Percentiles rank a stretch among this genome's conserved stretches.
phyloP scores from a whole-genome alignment of 2,888 invertebrate species.

The Balanococcus diminutus region DNA sequence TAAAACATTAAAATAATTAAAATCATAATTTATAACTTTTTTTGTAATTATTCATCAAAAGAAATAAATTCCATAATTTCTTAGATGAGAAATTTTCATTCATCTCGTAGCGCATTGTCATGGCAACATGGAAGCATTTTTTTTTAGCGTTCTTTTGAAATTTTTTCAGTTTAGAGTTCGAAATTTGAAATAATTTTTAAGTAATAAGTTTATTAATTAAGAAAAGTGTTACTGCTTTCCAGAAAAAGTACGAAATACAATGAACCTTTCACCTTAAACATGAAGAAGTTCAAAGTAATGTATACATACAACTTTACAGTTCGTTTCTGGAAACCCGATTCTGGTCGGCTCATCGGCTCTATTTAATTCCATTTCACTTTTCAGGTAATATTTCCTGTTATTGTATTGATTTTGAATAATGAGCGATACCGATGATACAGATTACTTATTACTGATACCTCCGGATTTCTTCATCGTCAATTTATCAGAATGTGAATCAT shows the following conservation, averaged over 20 bases:
- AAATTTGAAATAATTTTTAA: background rate
- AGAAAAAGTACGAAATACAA: background rate
- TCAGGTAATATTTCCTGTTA: background rate
- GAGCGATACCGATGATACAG: slow-evolving; percentile 81
- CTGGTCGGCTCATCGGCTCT: background rate
- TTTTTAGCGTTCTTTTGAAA: background rate
- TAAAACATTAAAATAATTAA: background rate
- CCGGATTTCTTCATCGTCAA: slow-evolving; percentile 65
- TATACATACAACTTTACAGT: background rate
- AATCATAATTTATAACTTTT: too few species aligned
- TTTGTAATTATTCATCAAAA: too few species aligned
- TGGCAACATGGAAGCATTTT: slow-evolving; percentile 14
- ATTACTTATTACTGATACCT: slow-evolving; percentile 78
- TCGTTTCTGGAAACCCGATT: too few species aligned
- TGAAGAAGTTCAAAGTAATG: background rate
- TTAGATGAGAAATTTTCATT: background rate
- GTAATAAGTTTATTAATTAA: too few species aligned
- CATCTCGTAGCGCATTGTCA: background rate
- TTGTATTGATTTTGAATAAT: background rate
- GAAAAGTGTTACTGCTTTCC: background rate
- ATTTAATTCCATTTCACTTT: background rate
- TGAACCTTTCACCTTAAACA: background rate
- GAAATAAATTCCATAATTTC: background rate
- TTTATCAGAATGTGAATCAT: slow-evolving; percentile 40
- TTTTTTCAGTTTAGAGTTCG: background rate